Base-by-base conservation (phyloP, 2,113 vertebrate species). In the Thinocorus orbignyianus region DNA sequence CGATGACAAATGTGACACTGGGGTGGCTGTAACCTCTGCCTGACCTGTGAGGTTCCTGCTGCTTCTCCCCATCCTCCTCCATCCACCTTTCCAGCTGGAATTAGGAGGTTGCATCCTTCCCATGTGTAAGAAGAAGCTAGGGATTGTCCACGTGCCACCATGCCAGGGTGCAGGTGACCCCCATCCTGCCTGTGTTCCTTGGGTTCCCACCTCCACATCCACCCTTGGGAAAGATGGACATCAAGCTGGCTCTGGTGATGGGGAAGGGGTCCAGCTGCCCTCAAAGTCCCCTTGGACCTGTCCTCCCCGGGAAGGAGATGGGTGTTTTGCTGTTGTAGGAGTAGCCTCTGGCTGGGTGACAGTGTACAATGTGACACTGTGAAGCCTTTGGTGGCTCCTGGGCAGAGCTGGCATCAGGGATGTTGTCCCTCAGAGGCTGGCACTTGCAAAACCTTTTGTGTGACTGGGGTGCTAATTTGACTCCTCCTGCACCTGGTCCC, bases 151-250 rank as follows among this genome's bases (percentile, higher is more conserved):
- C 0, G 11, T 77, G 28, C 33, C 70, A 72, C 49, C 44, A 1
- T 17, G 52, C 30, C 31, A 23, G 41, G 35, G n/a, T 52, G 54
- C 16, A 39, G 39, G 24, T 31, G 37, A 85, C 19, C 68, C n/a
- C 60, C 10, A 2, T 30, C 48, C 41, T 69, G 17, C 24, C 3
- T 33, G 13, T 35, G 11, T 6, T 7, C 5, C 5, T 1, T 2
- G 22, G 44, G 30, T 30, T 73, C 13, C 68, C 54, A 31, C 18
- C 23, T n/a, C 49, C 30, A 2, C 6, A 11, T 8, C 44, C 65
- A 60, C 13, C 46, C 30, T 9, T 8, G 37, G 58, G 89, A 18
- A 66, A 35, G 3, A 1, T 2, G 4, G 23, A 31, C 55, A 8
- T 30, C 1, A 9, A 69, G 31, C 10, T 5, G 14, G 69, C 31